Evolutionary conservation across 2,113 vertebrate species (phyloP), one percentile per base, ranked within the genome.

Genomic region (Tautogolabrus adspersus): DNA sequence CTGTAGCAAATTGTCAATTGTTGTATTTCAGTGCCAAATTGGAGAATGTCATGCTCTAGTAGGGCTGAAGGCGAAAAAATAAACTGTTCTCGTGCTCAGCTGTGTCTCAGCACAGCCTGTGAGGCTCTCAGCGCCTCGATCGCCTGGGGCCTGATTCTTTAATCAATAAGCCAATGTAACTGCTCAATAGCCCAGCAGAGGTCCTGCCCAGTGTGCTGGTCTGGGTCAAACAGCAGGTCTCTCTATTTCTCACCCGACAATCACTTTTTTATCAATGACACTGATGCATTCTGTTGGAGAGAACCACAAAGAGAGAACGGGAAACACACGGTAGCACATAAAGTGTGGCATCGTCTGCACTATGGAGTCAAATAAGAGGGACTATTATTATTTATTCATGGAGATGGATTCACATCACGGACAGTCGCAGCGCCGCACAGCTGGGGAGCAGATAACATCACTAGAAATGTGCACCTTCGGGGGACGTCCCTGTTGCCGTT

Each of bases 91-190:
- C 58, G 54, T 59, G 58, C 76, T 67, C 60, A 54, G 59, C 52
- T 59, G 59, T 42, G 23, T 72, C 54, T 62, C 26, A 59, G 18
- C 2, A 34, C 15, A 6, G 58, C 21, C 64, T 81, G 37, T 8
- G 26, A 71, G 57, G 46, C 22, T 64, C 79, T 61, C 73, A 18
- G 26, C 3, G 0, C 70, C 71, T 23, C 2, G 21, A 63, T 72
- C 51, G 47, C 85, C 82, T 34, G 63, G 34, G 66, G 79, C 64
- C 40, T 72, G 73, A 87, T 81, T 86, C 81, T 66, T 87, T 57
- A 79, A 90, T 92, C 89, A 86, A 90, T 92, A 90, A 79, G 51
- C 77, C 86, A 22, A 77, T 87, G 71, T 67, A 57, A 4, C 62
- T 30, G 58, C 66, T 87, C 81, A 61, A 77, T 75, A 60, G 46